Evolutionary conservation across 1,140 invertebrate genomes (phyloP), one percentile per base, ranked within the genome.

Genomic region (Chymomyza costata): DNA sequence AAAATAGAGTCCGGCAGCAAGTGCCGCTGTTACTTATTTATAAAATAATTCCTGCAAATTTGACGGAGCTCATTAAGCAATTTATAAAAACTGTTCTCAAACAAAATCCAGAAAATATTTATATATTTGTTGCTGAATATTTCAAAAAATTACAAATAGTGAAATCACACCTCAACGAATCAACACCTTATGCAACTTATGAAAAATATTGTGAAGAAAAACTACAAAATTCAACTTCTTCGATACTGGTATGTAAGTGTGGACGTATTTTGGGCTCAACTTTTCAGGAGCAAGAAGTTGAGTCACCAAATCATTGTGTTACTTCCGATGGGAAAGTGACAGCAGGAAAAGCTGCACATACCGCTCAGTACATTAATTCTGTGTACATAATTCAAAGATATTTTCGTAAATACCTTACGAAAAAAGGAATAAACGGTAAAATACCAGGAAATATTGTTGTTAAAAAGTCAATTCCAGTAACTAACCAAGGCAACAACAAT

Each of bases 51-150:
- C 88, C 88, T 6, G 60, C 83, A n/a, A 87, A 86, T 2, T 76
- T 89, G 0, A 83, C 87, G 1, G 85, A 87, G 15, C 50, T 88
- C 14, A 88, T 89, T 66, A 88, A 88, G 56, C 87, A 86, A 10
- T 83, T 89, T 10, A 84, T 87, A 3, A 88, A 86, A 53, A 86
- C 88, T 40, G 87, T 89, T 1, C 76, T 89, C 1, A 86, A 84
- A 46, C 83, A 87, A 50, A 88, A 87, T 50, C 87, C 88, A 0
- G 56, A 71, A 2, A 85, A 88, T 54, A 66, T 88, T 19, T 86
- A 87, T 25, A 67, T 83, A 13, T 88, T 87, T 55, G 88, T 87
- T 49, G 84, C 86, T 14, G 61, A 86, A 10, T 87, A 88, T 54
- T 87, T 89, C 80, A 60, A 85, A 35, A 86, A 85, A 19, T 73